These are phyloP conservation scores for Pocota personata DNA, from an alignment of 2,888 invertebrate genomes.

Conservation along the genomic window DNA sequence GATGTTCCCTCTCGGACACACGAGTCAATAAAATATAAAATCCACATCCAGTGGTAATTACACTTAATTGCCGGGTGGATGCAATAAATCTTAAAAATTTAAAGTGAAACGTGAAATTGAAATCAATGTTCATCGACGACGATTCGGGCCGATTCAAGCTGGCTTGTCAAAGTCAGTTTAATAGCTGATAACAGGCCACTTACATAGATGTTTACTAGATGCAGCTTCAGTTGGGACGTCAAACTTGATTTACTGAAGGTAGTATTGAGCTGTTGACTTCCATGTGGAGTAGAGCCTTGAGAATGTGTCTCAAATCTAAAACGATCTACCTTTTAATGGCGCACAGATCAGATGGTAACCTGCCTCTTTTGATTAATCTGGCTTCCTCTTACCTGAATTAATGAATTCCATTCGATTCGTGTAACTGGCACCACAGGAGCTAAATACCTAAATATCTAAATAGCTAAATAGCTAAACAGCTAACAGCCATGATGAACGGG, in stretches of 20 bases:
- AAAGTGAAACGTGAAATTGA: constrained; percentile 45
- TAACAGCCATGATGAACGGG: constrained; percentile 20
- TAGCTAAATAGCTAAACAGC: constrained; percentile 10
- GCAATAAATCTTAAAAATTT: constrained; percentile 48
- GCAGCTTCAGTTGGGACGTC: constrained; percentile 12
- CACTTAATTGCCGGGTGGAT: constrained; percentile 53
- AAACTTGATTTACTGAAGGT: constrained; percentile 5
- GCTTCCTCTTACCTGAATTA: constrained; percentile 38
- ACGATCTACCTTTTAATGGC: not conserved
- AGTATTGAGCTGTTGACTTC: not conserved
- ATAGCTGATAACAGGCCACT: constrained; percentile 52
- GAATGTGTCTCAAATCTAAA: constrained; percentile 1
- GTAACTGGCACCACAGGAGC: constrained; percentile 56
- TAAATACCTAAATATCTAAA: not conserved
- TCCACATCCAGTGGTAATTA: constrained; percentile 51
- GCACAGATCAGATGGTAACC: not conserved
- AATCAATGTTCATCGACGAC: constrained; percentile 47
- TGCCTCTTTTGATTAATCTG: constrained; percentile 22
- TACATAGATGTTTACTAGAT: constrained; percentile 30
- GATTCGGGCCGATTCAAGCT: constrained; percentile 4
- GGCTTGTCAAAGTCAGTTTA: constrained; percentile 40
- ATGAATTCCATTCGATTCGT: constrained; percentile 40
- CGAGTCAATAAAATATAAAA: constrained; percentile 36
- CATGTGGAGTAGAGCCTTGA: not conserved
- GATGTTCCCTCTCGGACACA: constrained; percentile 13